These are phyloP conservation scores for Phalacrocorax aristotelis DNA, from an alignment of 2,113 vertebrate genomes.

Conservation along the genomic window DNA sequence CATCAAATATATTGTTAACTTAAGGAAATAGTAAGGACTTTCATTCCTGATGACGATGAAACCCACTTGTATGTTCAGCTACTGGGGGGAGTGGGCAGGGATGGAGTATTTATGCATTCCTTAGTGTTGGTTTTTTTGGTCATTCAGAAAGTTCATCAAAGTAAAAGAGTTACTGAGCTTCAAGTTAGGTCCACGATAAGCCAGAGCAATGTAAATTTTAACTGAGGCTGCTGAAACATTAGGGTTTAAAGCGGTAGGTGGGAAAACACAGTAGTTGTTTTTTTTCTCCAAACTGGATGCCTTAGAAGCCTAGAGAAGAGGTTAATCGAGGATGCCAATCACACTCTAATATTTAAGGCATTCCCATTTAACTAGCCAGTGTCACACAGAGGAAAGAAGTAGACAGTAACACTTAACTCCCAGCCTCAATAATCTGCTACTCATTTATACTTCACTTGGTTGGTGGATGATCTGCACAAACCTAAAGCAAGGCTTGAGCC, in stretches of 20 bases:
- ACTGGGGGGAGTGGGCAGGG: rapidly evolving
- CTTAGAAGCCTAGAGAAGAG: background rate
- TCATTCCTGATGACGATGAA: background rate
- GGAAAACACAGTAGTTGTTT: background rate
- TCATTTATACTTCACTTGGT: background rate
- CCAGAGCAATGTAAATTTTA: background rate
- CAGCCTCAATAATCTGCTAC: background rate
- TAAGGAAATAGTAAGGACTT: background rate
- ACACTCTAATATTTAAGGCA: background rate
- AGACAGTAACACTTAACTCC: background rate
- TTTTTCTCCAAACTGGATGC: rapidly evolving
- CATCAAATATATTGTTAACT: background rate
- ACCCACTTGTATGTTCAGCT: background rate
- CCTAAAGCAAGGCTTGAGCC: background rate
- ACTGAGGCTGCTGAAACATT: background rate
- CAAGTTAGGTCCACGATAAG: background rate
- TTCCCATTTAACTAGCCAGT: background rate
- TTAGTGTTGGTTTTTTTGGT: background rate
- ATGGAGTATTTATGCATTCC: background rate
- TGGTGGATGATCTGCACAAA: background rate
- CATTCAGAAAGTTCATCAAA: background rate
- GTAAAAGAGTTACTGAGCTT: background rate
- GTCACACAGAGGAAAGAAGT: background rate
- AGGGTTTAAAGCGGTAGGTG: background rate
- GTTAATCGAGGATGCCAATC: background rate